Conservation (phyloP, 1,140 invertebrate species). For the Drosophila bifasciata region DNA sequence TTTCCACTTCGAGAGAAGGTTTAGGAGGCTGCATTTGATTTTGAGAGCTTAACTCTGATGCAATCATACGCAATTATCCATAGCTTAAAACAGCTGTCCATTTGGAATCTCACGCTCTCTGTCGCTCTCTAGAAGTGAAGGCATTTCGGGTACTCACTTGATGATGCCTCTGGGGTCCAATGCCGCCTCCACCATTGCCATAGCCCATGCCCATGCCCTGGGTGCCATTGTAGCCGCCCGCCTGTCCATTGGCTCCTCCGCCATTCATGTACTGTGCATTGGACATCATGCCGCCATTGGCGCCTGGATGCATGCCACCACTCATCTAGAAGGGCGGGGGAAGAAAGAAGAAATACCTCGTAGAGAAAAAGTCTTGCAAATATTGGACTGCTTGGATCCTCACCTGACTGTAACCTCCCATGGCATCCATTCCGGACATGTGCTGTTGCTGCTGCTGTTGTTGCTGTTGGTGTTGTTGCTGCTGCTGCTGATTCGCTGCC, state of each 20-base stretch:
- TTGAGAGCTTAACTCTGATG: not conserved
- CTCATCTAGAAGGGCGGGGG: constrained; percentile 67
- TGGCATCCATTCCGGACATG: constrained; percentile 78
- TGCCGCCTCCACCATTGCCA: constrained; percentile 61
- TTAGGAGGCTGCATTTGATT: no score
- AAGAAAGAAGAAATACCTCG: not conserved
- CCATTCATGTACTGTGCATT: constrained; percentile 83
- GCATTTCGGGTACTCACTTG: constrained; percentile 68
- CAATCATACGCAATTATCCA: not conserved
- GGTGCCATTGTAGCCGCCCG: constrained; percentile 71
- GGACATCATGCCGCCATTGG: constrained; percentile 68
- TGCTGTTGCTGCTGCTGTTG: constrained; percentile 60
- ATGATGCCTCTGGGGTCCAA: constrained; percentile 76
- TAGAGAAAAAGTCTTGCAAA: not conserved
- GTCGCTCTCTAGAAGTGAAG: constrained; percentile 2
- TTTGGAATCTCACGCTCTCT: not conserved
- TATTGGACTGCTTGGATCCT: not conserved
- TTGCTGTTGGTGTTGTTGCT: constrained; percentile 42
- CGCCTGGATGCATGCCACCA: constrained; percentile 73
- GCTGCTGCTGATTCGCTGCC: constrained; percentile 64
- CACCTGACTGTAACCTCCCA: constrained; percentile 83
- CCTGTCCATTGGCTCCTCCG: constrained; percentile 47
- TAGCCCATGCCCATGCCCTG: constrained; percentile 79
- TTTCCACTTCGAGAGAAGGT: no score
- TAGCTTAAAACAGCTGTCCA: constrained; percentile 44